These are phyloP conservation scores for Calephelis virginiensis DNA, from an alignment of 1,140 invertebrate species.

Conservation along the genomic window DNA sequence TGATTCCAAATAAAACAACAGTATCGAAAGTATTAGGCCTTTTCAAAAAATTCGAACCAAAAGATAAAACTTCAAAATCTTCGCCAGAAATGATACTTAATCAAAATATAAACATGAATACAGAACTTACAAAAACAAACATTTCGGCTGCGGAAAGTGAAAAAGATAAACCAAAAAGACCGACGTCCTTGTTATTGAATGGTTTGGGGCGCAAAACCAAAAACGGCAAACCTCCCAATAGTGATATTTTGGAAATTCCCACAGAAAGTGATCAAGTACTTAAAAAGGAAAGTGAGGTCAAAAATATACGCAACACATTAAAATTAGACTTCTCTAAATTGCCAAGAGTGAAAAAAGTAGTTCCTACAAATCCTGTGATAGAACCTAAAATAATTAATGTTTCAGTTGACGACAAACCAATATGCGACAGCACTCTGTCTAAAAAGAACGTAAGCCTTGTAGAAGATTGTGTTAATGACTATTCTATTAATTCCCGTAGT, in stretches of 20 bases:
- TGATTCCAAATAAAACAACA: conserved; percentile 78
- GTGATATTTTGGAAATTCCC: conserved; percentile 43
- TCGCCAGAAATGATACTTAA: conserved; percentile 41
- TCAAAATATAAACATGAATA: conserved; percentile 32
- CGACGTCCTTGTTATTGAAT: conserved; percentile 72
- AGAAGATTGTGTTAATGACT: conserved; percentile 47
- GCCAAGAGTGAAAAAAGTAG: conserved; percentile 78
- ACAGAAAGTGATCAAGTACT: conserved; percentile 47
- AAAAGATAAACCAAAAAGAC: conserved; percentile 69
- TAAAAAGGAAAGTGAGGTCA: conserved; percentile 59
- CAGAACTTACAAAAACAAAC: neutral
- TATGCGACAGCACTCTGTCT: conserved; percentile 52
- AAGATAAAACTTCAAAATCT: conserved; percentile 52
- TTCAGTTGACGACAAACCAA: conserved; percentile 54
- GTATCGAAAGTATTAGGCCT: conserved; percentile 84
- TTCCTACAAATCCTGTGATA: conserved; percentile 76
- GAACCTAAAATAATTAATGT: conserved; percentile 67
- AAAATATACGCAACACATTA: conserved; percentile 77
- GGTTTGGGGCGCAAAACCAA: conserved; percentile 68
- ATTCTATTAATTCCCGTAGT: conserved; percentile 53
- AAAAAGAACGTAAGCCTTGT: conserved; percentile 69
- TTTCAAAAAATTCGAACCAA: conserved; percentile 83
- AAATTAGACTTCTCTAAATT: conserved; percentile 85
- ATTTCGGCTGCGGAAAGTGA: conserved; percentile 37
- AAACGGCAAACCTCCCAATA: conserved; percentile 56